Evolutionary conservation across 1,140 invertebrate genomes (phyloP).

Genomic region (Achatina immaculata): DNA sequence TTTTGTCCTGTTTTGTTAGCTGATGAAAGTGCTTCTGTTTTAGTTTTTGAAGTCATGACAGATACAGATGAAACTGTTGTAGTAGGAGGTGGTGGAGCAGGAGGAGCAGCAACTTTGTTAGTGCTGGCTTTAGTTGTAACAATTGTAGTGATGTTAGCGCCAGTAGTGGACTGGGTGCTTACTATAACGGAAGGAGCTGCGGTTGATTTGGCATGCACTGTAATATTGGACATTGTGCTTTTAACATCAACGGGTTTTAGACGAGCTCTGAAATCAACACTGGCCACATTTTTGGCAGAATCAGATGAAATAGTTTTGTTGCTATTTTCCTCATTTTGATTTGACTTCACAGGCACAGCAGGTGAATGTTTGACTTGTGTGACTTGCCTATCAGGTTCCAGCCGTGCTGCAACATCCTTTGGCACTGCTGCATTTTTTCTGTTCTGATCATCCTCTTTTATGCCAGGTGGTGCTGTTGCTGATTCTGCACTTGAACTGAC

Average conservation of each 20-base stretch:
- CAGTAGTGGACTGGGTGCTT: background rate
- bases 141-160: background rate
- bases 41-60: background rate
- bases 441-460: slow-evolving; percentile 20
- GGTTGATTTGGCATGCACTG: background rate
- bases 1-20: background rate
- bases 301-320: background rate
- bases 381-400: background rate
- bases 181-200: background rate
- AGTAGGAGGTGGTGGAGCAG: background rate
- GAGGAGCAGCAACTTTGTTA: slow-evolving; percentile 3
- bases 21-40: background rate
- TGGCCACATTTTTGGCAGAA: background rate
- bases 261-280: background rate
- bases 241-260: slow-evolving; percentile 22
- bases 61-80: background rate
- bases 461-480: slow-evolving; percentile 1
- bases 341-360: background rate
- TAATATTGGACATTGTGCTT: slow-evolving; percentile 2
- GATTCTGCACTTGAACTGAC: background rate
- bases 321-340: background rate
- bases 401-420: background rate
- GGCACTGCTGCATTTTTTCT: background rate
- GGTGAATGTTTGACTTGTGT: slow-evolving; percentile 1
- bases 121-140: background rate